Base-by-base conservation (phyloP, 2,113 vertebrate genomes). In the Malurus elegans region DNA sequence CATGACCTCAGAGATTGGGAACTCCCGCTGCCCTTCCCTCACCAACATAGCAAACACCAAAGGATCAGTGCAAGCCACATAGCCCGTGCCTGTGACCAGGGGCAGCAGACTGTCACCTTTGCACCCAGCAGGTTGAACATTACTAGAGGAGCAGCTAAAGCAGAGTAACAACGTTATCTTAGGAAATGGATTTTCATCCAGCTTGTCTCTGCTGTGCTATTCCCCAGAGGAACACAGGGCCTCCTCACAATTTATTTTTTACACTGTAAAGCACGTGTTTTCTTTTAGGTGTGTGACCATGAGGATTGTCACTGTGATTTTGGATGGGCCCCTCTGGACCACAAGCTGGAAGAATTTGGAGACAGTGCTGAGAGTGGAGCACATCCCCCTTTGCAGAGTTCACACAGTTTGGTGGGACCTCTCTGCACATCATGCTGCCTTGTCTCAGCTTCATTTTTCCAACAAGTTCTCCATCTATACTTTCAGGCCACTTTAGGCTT, bases 341-440 rank as follows among this genome's bases (percentile, higher is more conserved):
- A 31, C 53, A 13, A 12, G 13, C 62, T 25, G 16, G 21, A 42
- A 83, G 97, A 96, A 9, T 32, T 53, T 50, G 96, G 96, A 87
- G 96, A 94, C 15, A 96, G 88, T 12, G 6, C 92, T 53, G 93
- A 96, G 67, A 96, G 88, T 3, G 95, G 92, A 9, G 88, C 88
- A 29, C 76, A 65, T 12, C 78, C 81, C 21, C 38, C n/a, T 34
- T 29, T 45, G 8, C 8, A 11, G 28, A 12, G 31, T 79, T 47
- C 83, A 72, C 2, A 18, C 4, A 3, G 21, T 15, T 73, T 29
- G 23, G 23, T 45, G 42, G 34, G 13, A 36, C 20, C 8, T 44
- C 8, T 11, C 44, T 61, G 62, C 50, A 13, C 36, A 19, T 26
- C 6, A 2, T 7, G 3, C 29, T 12, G 44, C 50, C 38, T 11